A percentile compares a stretch with the other conserved stretches of the same genome.
Evolutionary conservation across 2,888 invertebrate genomes (phyloP).

Genomic region (Philopedon plagiatum): DNA sequence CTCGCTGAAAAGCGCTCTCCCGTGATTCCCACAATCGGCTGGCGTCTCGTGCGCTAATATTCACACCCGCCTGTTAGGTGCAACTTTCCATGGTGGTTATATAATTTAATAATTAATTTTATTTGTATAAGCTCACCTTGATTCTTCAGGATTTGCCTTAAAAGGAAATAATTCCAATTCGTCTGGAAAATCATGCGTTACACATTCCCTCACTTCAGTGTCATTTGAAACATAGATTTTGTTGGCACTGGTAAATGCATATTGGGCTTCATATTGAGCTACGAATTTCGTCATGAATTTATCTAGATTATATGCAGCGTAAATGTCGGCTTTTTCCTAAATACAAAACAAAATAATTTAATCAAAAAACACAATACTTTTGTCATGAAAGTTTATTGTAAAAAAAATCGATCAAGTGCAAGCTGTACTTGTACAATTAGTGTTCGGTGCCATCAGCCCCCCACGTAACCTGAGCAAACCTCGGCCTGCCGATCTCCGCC

Average conservation of each 20-base stretch:
- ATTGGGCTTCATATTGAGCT: constrained; percentile 71
- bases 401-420: no score
- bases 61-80: no score
- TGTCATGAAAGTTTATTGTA: no score
- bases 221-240: constrained; percentile 79
- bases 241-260: constrained; percentile 85
- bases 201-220: constrained; percentile 76
- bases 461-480: no score
- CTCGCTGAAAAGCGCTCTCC: no score
- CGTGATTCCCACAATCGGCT: no score
- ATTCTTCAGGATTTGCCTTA: constrained; percentile 72
- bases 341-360: constrained; percentile 47
- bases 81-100: no score
- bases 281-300: constrained; percentile 70
- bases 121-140: constrained; percentile 77
- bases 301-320: constrained; percentile 82
- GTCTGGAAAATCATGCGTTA: constrained; percentile 76
- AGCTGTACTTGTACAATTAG: no score
- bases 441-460: no score
- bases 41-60: no score
- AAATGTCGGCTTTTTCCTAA: constrained; percentile 79
- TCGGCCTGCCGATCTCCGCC: no score
- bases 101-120: no score
- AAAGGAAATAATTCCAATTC: constrained; percentile 79
- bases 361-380: not conserved